Percentiles rank a stretch among this genome's conserved stretches.
phyloP scores from a whole-genome alignment of 2,797 vertebrate genomes.

The Urocyon cinereoargenteus region DNA sequence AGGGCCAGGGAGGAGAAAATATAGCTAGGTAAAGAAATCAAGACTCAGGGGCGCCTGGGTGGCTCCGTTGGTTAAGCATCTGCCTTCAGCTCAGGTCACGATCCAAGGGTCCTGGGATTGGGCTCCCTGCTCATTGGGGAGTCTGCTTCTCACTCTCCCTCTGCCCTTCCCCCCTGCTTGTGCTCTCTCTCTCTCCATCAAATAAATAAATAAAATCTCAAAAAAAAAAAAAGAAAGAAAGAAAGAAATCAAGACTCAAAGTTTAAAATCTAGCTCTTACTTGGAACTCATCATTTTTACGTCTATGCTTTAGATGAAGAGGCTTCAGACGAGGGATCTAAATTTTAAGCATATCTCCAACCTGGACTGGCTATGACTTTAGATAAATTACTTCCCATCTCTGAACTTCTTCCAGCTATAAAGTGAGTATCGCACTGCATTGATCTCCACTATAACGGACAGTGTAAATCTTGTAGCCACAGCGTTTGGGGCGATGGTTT shows the following conservation, averaged over 20 bases:
- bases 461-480: constrained; percentile 4
- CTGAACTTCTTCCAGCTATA: constrained; percentile 53
- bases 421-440: constrained; percentile 22
- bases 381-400: constrained; percentile 66
- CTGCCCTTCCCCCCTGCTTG: no score
- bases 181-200: no score
- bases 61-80: no score
- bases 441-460: constrained; percentile 49
- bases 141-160: no score
- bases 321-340: background rate
- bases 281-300: constrained; percentile 36
- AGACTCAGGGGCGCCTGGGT: background rate
- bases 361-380: constrained; percentile 47
- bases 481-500: constrained; percentile 32
- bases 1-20: background rate
- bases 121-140: no score
- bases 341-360: constrained; percentile 2
- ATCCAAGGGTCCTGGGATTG: no score
- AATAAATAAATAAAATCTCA: no score
- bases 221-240: no score
- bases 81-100: no score
- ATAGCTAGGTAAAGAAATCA: background rate
- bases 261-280: constrained; percentile 35
- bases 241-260: constrained; percentile 38
- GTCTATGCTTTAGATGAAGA: constrained; percentile 49